Conservation (phyloP, 1,140 invertebrate genomes). For the Chlorops oryzae region DNA sequence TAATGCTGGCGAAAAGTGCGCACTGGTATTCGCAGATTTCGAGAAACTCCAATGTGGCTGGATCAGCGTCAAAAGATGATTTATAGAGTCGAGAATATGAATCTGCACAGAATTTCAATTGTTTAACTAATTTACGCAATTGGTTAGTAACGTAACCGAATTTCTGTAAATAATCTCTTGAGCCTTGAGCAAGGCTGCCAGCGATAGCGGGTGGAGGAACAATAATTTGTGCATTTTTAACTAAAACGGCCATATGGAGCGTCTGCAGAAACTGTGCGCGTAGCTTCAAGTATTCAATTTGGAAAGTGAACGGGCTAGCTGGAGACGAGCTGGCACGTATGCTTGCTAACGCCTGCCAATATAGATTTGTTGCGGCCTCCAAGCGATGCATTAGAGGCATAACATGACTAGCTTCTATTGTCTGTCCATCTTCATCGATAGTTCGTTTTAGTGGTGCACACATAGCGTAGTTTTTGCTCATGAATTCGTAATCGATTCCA, state of each 20-base stretch:
- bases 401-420: slow-evolving; percentile 27
- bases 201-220: slow-evolving; percentile 90
- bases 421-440: slow-evolving; percentile 18
- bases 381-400: slow-evolving; percentile 54
- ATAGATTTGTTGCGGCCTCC: slow-evolving; percentile 56
- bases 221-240: slow-evolving; percentile 77
- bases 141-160: slow-evolving; percentile 78
- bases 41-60: slow-evolving; percentile 73
- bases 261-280: slow-evolving; percentile 72
- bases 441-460: slow-evolving; percentile 14
- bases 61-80: slow-evolving; percentile 89
- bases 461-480: slow-evolving; percentile 33
- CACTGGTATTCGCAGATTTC: slow-evolving; percentile 52
- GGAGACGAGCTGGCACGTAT: slow-evolving; percentile 57
- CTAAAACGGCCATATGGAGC: slow-evolving; percentile 66
- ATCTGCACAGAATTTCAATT: slow-evolving; percentile 68
- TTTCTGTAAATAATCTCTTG: slow-evolving; percentile 73
- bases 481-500: slow-evolving; percentile 32
- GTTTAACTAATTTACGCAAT: slow-evolving; percentile 55
- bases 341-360: slow-evolving; percentile 62
- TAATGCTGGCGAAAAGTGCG: slow-evolving; percentile 39
- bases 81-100: slow-evolving; percentile 80
- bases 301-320: slow-evolving; percentile 55
- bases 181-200: slow-evolving; percentile 67
- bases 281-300: slow-evolving; percentile 69